Evolutionary conservation across 2,888 invertebrate species (phyloP).

Genomic region (Eupelmus urozonus): DNA sequence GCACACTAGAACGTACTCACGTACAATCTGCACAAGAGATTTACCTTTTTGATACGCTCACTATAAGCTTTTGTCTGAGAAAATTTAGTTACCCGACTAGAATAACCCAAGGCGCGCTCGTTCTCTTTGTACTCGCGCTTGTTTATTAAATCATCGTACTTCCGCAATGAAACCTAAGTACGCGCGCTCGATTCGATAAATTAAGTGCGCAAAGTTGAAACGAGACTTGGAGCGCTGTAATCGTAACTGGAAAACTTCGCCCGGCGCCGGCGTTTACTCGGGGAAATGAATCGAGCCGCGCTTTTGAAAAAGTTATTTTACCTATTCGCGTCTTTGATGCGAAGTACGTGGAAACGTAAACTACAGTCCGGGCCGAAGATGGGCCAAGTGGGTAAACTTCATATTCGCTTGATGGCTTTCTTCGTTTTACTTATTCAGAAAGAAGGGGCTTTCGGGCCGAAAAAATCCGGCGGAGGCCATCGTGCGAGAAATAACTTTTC

Average conservation of each 20-base stretch:
- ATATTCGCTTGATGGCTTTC: conserved; percentile 3
- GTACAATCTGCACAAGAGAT: not conserved
- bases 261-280: not conserved
- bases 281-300: not conserved
- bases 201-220: conserved; percentile 1
- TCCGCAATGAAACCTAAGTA: not conserved
- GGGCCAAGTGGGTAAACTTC: not conserved
- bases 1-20: no score
- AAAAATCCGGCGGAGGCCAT: no score
- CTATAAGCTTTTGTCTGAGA: no score
- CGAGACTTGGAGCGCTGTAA: not conserved
- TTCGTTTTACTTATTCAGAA: not conserved
- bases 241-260: conserved; percentile 27
- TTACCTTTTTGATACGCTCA: not conserved
- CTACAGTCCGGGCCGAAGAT: not conserved
- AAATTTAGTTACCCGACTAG: no score
- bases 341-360: conserved; percentile 17
- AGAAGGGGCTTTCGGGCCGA: no score
- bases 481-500: not conserved
- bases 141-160: no score
- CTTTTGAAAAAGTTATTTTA: conserved; percentile 31
- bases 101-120: no score
- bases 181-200: not conserved
- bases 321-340: conserved; percentile 7
- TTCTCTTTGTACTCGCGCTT: no score